Percentiles rank a stretch among this genome's conserved stretches.
phyloP scores from a whole-genome alignment of 2,797 vertebrate species.

The Crax fasciolata region DNA sequence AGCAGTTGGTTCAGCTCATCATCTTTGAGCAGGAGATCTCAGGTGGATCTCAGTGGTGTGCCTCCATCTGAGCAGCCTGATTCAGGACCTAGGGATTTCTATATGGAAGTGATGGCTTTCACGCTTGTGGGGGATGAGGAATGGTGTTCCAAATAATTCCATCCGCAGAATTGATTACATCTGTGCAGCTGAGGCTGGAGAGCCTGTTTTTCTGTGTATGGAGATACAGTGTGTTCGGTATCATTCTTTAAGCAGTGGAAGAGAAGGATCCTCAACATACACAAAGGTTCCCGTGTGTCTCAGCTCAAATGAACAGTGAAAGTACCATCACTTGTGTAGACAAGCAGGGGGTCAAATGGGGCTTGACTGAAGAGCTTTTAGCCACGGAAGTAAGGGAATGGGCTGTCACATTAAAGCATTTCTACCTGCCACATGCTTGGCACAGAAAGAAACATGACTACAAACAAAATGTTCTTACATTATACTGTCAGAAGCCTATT shows the following conservation, averaged over 20 bases:
- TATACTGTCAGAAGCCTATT: constrained; percentile 69
- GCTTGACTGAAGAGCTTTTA: constrained; percentile 44
- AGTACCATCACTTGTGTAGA: neutral
- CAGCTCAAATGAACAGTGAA: neutral
- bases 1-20: neutral
- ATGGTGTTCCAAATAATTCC: neutral
- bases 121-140: neutral
- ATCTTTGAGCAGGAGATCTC: neutral
- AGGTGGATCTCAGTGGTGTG: neutral
- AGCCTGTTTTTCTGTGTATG: neutral
- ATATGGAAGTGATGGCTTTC: neutral
- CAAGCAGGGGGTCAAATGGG: neutral
- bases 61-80: neutral
- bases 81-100: neutral
- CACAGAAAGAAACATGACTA: constrained; percentile 69
- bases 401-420: constrained; percentile 66
- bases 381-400: constrained; percentile 45
- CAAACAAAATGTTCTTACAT: constrained; percentile 69
- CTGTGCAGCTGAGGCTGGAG: neutral
- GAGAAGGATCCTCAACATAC: neutral
- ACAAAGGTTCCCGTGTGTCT: neutral
- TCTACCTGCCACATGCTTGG: constrained; percentile 44
- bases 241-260: neutral
- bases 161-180: neutral
- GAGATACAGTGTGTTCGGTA: neutral